phyloP scores from a whole-genome alignment of 2,888 invertebrate species.

The Sminthurides aquaticus region DNA sequence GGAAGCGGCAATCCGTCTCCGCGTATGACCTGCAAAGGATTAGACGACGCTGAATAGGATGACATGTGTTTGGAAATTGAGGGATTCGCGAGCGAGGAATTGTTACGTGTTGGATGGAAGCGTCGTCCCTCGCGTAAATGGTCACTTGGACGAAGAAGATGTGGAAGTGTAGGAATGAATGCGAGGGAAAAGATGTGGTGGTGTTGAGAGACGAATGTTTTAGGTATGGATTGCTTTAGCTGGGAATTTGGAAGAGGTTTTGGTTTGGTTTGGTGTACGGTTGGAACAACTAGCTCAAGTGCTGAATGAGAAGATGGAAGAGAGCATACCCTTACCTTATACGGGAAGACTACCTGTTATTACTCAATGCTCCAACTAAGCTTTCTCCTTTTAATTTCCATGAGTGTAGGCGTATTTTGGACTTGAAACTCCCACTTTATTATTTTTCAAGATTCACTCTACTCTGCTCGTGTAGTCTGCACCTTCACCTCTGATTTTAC shows the following conservation, averaged over 20 bases:
- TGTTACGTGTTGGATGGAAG: neutral
- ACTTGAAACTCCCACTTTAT: constrained; percentile 26
- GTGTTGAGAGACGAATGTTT: neutral
- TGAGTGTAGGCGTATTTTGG: constrained; percentile 39
- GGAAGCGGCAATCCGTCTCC: neutral
- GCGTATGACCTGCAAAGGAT: neutral
- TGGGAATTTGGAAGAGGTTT: neutral
- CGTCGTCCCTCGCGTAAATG: neutral
- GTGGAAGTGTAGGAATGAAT: neutral
- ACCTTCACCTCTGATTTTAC: neutral
- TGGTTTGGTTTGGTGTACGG: neutral
- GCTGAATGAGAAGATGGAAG: constrained; percentile 15
- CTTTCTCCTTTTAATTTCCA: constrained; percentile 43
- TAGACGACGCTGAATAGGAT: neutral
- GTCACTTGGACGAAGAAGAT: neutral
- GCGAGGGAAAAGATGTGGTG: neutral
- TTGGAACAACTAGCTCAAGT: neutral
- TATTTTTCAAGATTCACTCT: constrained; percentile 4
- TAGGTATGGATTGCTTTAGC: neutral
- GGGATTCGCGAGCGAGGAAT: neutral
- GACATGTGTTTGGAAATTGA: neutral
- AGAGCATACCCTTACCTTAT: constrained; percentile 31
- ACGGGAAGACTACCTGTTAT: constrained; percentile 40
- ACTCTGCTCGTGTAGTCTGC: neutral
- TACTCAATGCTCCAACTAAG: constrained; percentile 37